These are phyloP conservation scores for Muscicapa comitata DNA, from an alignment of 2,797 vertebrate genomes.

Conservation along the genomic window DNA sequence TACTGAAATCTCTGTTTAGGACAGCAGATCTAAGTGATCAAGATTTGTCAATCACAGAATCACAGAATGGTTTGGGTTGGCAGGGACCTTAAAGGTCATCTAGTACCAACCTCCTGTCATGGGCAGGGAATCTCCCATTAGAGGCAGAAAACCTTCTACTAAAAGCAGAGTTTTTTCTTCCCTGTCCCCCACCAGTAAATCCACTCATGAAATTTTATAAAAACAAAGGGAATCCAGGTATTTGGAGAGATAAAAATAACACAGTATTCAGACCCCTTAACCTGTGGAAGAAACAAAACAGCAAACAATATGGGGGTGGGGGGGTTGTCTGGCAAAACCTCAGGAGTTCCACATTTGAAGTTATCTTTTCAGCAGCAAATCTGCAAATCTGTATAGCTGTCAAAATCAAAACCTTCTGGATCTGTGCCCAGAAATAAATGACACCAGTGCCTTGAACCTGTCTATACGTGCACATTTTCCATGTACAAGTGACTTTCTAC, in stretches of 20 bases:
- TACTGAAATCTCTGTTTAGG: neutral
- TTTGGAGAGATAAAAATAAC: neutral
- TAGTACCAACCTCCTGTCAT: neutral
- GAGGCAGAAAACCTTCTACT: neutral
- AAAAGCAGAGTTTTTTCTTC: neutral
- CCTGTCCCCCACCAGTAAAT: neutral
- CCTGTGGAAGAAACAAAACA: neutral
- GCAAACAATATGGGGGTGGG: neutral
- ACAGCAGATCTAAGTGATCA: neutral
- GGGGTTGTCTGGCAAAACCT: neutral
- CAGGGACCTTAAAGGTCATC: neutral
- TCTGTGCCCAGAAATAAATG: neutral
- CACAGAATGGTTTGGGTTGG: neutral
- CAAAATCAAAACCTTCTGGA: conserved; percentile 10
- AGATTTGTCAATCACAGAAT: neutral
- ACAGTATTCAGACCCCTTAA: neutral
- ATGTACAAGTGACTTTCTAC: neutral
- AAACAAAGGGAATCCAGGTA: neutral
- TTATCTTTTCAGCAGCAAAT: neutral
- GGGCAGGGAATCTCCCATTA: neutral
- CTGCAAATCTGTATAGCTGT: neutral
- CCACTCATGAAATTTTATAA: neutral
- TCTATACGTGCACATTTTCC: neutral
- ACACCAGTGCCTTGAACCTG: neutral
- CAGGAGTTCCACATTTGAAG: neutral